Evolutionary conservation across 1,140 invertebrate genomes (phyloP).

Genomic region (Zaprionus davidi): DNA sequence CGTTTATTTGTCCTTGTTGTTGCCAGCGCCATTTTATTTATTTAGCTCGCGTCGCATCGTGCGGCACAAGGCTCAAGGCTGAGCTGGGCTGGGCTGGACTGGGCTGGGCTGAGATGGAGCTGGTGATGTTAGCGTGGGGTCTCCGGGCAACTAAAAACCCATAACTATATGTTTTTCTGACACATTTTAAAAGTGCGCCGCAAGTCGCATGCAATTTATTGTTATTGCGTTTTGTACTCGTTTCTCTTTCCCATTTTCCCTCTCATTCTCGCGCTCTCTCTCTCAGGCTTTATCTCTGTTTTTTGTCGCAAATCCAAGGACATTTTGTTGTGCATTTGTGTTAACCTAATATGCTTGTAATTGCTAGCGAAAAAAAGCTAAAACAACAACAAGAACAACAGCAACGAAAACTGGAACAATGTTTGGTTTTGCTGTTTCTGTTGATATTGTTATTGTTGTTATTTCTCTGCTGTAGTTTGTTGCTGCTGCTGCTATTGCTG

Average conservation of each 20-base stretch:
- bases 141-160: slow-evolving; percentile 67
- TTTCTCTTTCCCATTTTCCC: slow-evolving; percentile 27
- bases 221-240: slow-evolving; percentile 70
- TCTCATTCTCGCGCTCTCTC: not conserved
- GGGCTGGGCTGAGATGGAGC: not conserved
- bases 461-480: not conserved
- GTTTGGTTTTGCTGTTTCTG: slow-evolving; percentile 16
- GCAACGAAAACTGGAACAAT: slow-evolving; percentile 44
- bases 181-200: slow-evolving; percentile 74
- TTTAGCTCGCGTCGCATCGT: slow-evolving; percentile 46
- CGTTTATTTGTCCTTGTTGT: slow-evolving; percentile 56
- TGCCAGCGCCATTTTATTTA: slow-evolving; percentile 37
- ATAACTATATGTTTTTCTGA: slow-evolving; percentile 79
- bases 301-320: slow-evolving; percentile 58
- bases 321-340: slow-evolving; percentile 70
- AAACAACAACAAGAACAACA: slow-evolving; percentile 21
- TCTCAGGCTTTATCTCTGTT: not conserved
- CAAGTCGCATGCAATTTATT: slow-evolving; percentile 74
- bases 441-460: slow-evolving; percentile 34
- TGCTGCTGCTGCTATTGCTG: slow-evolving; percentile 8
- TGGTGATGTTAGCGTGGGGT: slow-evolving; percentile 3
- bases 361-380: slow-evolving; percentile 45
- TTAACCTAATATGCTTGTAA: slow-evolving; percentile 71
- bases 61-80: slow-evolving; percentile 9
- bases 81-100: not conserved